Evolutionary conservation across 1,140 invertebrate genomes (phyloP), one percentile per base, ranked within the genome.

Genomic region (Branchinecta lynchi): DNA sequence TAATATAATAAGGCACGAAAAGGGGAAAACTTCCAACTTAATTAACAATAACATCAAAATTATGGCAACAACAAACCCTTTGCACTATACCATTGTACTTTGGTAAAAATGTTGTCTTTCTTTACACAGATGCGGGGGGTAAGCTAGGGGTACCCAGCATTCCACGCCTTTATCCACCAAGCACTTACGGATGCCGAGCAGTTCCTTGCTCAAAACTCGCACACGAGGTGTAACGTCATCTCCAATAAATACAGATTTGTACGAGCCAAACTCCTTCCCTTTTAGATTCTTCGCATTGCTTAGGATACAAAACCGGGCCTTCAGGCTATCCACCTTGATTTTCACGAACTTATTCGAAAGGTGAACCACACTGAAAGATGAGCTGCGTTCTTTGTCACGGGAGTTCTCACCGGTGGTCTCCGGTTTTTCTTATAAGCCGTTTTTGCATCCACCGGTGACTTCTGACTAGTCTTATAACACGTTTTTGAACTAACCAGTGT

Each of bases 171-270:
- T 51, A 51, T 51, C 46, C 46, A 51, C 46, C n/a, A 51, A n/a
- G 9, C 46, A 51, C n/a, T 51, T 51, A 51, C 46, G 46, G 46
- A 51, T 51, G n/a, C 46, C 46, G n/a, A 9, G n/a, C 9, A 51
- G 46, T 51, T 51, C 46, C 46, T 51, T 51, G 46, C 46, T 9
- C n/a, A n/a, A n/a, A 51, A 51, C 9, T 9, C 46, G 9, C 46
- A 51, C 46, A 51, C 46, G n/a, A 51, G 46, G 46, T n/a, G n/a
- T 51, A 51, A 51, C 46, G n/a, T 51, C 46, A 51, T 51, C 46
- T 9, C 46, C 46, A 51, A 51, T 51, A 51, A 51, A 51, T n/a
- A 51, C n/a, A 9, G 9, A 9, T n/a, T 51, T 51, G n/a, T 51
- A 51, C n/a, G n/a, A 9, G n/a, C 46, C 46, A n/a, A 51, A 51